Evolutionary conservation across 1,140 invertebrate genomes (phyloP), one percentile per base, ranked within the genome.

Genomic region (Pygmarrhopalites habei): DNA sequence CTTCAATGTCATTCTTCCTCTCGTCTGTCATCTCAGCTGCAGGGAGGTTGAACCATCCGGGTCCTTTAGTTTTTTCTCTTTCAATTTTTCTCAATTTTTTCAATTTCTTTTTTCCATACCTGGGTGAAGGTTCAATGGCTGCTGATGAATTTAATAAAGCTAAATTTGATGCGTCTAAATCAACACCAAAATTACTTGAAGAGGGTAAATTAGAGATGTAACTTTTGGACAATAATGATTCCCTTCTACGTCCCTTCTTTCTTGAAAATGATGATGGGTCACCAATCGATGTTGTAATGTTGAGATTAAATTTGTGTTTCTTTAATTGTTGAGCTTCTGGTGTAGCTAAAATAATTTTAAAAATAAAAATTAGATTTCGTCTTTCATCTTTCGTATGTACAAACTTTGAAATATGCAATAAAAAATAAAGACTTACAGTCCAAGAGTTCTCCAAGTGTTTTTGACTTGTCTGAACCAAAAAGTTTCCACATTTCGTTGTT

Each of bases 1-100:
- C 76, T 77, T 90, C 82, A 5, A 98, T 78, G 75, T 97, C 92
- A 72, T 87, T 86, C 73, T 87, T 87, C 4, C 87, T 74, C 75
- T 96, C 91, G 25, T 92, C 86, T 0, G 89, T 95, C 65, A 96
- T 74, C 74, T 95, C 91, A 51, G 90, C 85, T 1, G 88, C 88
- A 43, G 85, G 83, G 76, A 98, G 79, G 73, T 91, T 82, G 75
- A 85, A 96, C 95, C 95, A 97, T 57, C 83, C 80, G 1, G 82
- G 80, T 2, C 92, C 92, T 74, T 88, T 92, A 0, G 88, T 92
- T 73, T 86, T 88, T 15, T 83, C 82, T 68, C 83, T 61, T 60
- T 82, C 77, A 12, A 62, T 58, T 49, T 72, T 60, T 21, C 39
- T 53, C 0, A 41, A 5, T 43, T 59, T 60, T 41, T 65, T 67